Percentiles rank a stretch among this genome's conserved stretches.
Conservation (phyloP, 2,888 invertebrate genomes). For the Tetropium fuscum region DNA sequence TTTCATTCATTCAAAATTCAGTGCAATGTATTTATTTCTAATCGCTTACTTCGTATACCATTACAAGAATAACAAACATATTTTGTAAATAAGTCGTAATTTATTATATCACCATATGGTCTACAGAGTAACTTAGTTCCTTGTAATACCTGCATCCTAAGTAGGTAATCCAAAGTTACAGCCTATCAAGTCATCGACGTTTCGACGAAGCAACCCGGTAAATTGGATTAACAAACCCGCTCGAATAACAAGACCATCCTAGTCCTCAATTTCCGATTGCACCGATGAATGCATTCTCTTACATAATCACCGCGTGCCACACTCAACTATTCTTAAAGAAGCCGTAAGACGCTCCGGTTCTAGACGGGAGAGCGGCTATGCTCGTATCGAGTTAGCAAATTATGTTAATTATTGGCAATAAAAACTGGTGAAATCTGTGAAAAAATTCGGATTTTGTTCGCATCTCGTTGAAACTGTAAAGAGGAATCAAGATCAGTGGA, state of each 20-base stretch:
- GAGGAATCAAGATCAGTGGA: too few species aligned
- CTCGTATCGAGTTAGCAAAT: not conserved
- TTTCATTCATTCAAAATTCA: too few species aligned
- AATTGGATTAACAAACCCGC: not conserved
- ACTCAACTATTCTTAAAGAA: not conserved
- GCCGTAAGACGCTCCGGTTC: conserved; percentile 1
- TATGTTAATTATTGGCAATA: not conserved
- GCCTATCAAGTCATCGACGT: too few species aligned
- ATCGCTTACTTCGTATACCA: too few species aligned
- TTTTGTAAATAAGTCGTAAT: too few species aligned
- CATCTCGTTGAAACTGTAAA: too few species aligned
- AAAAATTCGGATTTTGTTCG: not conserved
- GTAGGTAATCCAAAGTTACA: too few species aligned
- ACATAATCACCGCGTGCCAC: not conserved
- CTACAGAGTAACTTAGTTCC: too few species aligned
- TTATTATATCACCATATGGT: too few species aligned
- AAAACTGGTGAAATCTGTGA: not conserved
- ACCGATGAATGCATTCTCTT: conserved; percentile 1
- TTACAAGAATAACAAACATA: too few species aligned
- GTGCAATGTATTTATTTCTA: too few species aligned
- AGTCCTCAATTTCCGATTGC: not conserved
- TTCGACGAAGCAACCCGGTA: not conserved
- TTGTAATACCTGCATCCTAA: too few species aligned
- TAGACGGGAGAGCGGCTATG: not conserved
- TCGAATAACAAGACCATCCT: not conserved